Evolutionary conservation across 2,797 vertebrate genomes (phyloP).

Genomic region (Stomatorhinus walkeri): DNA sequence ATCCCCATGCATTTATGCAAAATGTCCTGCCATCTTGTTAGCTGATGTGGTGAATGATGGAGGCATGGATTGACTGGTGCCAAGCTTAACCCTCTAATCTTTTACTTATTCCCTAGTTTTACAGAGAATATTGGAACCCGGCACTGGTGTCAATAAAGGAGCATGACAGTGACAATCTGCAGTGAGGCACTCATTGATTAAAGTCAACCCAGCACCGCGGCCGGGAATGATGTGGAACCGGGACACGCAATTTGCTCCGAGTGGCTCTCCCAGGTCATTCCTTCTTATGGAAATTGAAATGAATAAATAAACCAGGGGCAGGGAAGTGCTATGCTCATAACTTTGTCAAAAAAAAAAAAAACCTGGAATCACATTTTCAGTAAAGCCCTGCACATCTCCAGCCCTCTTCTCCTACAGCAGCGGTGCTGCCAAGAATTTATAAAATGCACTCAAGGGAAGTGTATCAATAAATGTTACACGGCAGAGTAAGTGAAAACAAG

Average conservation of each 20-base stretch:
- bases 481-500: background rate
- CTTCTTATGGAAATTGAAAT: slow-evolving; percentile 11
- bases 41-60: background rate
- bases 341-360: background rate
- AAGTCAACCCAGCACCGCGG: background rate
- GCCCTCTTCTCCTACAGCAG: background rate
- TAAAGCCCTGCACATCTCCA: background rate
- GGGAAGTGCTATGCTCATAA: background rate
- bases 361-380: background rate
- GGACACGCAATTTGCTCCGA: background rate
- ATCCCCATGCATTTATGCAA: background rate
- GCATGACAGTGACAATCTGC: slow-evolving; percentile 3
- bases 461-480: background rate
- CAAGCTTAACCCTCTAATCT: background rate
- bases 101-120: background rate
- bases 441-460: background rate
- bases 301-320: slow-evolving; percentile 3
- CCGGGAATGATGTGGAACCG: background rate
- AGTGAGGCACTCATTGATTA: background rate
- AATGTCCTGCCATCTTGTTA: background rate
- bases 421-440: background rate
- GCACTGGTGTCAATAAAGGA: background rate
- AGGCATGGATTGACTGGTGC: background rate
- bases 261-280: background rate
- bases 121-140: background rate